Evolutionary conservation across 1,140 invertebrate genomes (phyloP).

Genomic region (Pseudomyrmex sp.): DNA sequence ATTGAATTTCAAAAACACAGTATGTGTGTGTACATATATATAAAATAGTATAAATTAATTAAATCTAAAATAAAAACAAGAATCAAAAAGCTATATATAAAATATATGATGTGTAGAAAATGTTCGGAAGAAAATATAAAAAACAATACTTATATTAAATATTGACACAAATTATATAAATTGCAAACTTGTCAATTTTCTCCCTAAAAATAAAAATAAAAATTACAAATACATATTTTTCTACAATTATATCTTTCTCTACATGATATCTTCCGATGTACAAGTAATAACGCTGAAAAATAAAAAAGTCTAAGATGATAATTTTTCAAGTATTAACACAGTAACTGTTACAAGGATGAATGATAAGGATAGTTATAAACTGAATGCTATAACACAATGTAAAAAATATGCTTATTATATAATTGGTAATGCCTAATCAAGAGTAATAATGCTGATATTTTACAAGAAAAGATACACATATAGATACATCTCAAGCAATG

Average conservation of each 20-base stretch:
- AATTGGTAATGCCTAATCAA: slow-evolving; percentile 82
- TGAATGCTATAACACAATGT: slow-evolving; percentile 80
- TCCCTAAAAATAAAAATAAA: too few species aligned
- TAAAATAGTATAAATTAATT: slow-evolving; percentile 3
- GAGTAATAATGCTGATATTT: slow-evolving; percentile 82
- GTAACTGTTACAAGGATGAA: slow-evolving; percentile 35
- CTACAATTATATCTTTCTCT: too few species aligned
- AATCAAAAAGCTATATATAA: background rate
- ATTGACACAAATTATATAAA: background rate
- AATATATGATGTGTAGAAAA: background rate
- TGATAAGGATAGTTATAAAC: slow-evolving; percentile 69
- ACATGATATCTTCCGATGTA: too few species aligned
- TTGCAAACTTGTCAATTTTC: background rate
- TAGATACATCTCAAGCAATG: slow-evolving; percentile 79
- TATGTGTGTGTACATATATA: too few species aligned
- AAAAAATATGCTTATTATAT: slow-evolving; percentile 84
- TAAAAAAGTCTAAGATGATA: background rate
- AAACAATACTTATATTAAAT: slow-evolving; percentile 15
- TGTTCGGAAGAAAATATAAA: background rate
- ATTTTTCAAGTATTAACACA: background rate
- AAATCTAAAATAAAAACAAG: background rate
- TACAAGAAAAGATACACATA: slow-evolving; percentile 82
- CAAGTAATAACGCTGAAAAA: too few species aligned
- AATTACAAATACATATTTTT: too few species aligned
- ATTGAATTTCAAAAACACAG: background rate